phyloP scores from a whole-genome alignment of 2,113 vertebrate genomes.

The Phyllostomus discolor region DNA sequence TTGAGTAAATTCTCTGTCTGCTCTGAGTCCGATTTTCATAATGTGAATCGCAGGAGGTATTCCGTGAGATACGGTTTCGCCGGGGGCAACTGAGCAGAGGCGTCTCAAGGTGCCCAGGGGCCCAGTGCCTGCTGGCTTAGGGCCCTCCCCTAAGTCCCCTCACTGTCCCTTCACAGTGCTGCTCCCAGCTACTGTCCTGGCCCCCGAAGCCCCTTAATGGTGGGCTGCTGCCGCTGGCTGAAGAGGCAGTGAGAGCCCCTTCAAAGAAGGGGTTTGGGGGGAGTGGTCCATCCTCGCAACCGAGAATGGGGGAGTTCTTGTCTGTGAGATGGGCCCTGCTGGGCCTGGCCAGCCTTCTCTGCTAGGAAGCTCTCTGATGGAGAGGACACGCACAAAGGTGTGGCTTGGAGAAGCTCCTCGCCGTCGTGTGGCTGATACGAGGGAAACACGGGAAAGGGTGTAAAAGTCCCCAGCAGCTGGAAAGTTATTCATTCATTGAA shows the following conservation, averaged over 20 bases:
- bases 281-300: background rate
- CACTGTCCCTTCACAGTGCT: background rate
- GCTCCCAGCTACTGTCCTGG: background rate
- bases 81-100: background rate
- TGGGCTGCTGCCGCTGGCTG: too few relatives aligned
- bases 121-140: rapidly evolving
- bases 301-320: background rate
- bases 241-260: background rate
- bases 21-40: background rate
- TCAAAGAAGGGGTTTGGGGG: background rate
- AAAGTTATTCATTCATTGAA: background rate
- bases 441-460: background rate
- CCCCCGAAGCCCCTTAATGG: background rate
- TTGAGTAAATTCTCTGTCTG: background rate
- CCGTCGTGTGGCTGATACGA: background rate
- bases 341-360: background rate
- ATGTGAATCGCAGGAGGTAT: background rate
- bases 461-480: background rate
- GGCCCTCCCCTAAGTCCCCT: too few relatives aligned
- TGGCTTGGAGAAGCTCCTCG: rapidly evolving
- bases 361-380: background rate
- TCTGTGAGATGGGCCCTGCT: background rate
- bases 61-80: background rate
- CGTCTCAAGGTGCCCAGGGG: background rate
- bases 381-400: rapidly evolving